Percentiles rank a stretch among this genome's conserved stretches.
phyloP scores from a whole-genome alignment of 2,113 vertebrate genomes.

The Microcebus murinus region DNA sequence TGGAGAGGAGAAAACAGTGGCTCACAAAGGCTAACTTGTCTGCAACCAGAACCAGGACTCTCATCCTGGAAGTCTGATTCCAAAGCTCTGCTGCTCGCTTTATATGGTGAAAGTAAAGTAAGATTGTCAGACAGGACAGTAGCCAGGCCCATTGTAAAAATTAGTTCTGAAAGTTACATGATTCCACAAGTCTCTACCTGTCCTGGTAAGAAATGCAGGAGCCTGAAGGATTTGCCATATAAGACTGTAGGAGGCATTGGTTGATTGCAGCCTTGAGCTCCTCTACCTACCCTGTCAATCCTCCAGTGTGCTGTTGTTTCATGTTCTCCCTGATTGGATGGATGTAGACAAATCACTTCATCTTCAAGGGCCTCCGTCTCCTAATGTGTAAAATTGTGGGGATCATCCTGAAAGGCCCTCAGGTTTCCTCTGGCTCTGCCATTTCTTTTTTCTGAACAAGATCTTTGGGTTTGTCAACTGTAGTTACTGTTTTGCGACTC shows the following conservation, averaged over 20 bases:
- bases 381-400: neutral
- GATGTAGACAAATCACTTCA: neutral
- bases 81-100: neutral
- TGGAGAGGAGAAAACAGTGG: neutral
- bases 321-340: neutral
- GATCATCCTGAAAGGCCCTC: neutral
- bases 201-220: neutral
- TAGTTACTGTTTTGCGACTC: neutral
- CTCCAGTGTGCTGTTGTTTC: neutral
- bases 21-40: neutral
- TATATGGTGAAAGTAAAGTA: neutral
- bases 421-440: neutral
- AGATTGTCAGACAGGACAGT: neutral
- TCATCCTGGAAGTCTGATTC: neutral
- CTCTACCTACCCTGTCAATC: neutral
- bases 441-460: neutral
- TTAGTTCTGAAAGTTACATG: neutral
- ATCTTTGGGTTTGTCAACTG: slow-evolving; percentile 12
- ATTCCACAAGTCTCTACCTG: neutral
- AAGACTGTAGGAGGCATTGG: neutral
- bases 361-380: neutral
- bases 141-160: neutral
- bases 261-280: neutral
- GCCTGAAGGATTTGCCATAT: neutral
- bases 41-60: neutral